Evolutionary conservation across 1,140 invertebrate species (phyloP).

Genomic region (Magallana gigas): DNA sequence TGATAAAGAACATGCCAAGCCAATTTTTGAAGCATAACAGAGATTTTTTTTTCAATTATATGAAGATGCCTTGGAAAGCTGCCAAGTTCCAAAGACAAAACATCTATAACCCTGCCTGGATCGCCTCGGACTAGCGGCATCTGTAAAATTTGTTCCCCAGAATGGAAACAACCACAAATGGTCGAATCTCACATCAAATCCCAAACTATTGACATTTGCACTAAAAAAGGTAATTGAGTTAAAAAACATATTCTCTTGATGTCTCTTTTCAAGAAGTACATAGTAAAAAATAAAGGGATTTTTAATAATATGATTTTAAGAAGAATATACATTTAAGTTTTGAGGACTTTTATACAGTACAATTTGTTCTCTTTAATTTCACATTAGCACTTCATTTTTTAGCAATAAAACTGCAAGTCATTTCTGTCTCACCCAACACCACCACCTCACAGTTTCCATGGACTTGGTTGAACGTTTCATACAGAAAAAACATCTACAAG

Average conservation of each 20-base stretch:
- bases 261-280: background rate
- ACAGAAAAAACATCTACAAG: background rate
- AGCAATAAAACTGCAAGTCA: background rate
- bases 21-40: background rate
- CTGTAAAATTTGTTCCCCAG: background rate
- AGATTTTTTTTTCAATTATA: background rate
- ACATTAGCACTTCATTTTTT: background rate
- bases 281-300: background rate
- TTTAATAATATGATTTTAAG: too few species aligned
- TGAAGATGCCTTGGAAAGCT: background rate
- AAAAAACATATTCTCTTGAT: background rate
- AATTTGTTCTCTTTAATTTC: too few species aligned
- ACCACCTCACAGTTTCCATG: background rate
- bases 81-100: background rate
- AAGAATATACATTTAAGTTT: too few species aligned
- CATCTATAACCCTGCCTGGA: background rate
- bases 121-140: background rate
- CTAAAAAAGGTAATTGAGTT: background rate
- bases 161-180: background rate
- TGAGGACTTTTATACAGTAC: too few species aligned
- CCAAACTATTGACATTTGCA: background rate
- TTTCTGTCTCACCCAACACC: background rate
- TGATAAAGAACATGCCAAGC: background rate
- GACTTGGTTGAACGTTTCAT: background rate
- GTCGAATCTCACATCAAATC: background rate